These are phyloP conservation scores for Glareola pratincola DNA, from an alignment of 2,113 vertebrate species.

Conservation along the genomic window DNA sequence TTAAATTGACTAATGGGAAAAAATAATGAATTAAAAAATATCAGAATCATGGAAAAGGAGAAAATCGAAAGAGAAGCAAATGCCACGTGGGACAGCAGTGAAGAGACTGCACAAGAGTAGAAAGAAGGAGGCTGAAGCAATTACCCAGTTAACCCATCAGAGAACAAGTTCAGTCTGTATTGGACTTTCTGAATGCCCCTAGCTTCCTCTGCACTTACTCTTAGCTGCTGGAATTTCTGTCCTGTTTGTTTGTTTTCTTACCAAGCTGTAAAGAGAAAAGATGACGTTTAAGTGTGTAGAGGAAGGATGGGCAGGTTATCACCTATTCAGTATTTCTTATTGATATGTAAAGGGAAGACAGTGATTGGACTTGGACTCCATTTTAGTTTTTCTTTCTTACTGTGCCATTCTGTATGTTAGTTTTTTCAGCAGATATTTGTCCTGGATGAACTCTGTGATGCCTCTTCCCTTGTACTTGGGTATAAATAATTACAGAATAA, in stretches of 20 bases:
- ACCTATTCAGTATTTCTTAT: background rate
- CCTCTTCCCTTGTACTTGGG: background rate
- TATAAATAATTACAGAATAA: background rate
- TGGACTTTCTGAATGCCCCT: background rate
- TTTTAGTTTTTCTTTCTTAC: background rate
- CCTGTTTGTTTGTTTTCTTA: background rate
- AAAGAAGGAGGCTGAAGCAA: background rate
- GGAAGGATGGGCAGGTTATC: background rate
- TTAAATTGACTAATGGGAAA: background rate
- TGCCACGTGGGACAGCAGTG: background rate
- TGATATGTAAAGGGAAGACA: background rate
- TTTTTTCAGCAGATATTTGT: background rate
- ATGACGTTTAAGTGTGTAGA: background rate
- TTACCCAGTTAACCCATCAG: background rate
- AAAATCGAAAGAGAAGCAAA: background rate
- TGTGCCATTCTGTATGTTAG: background rate
- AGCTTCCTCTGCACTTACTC: background rate
- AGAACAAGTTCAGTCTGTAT: background rate
- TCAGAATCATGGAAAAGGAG: background rate
- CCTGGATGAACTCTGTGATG: background rate
- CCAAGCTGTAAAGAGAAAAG: background rate
- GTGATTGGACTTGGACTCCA: background rate
- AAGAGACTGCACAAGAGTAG: background rate
- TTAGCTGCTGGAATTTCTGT: background rate
- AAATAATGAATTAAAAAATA: background rate